Base-by-base conservation (phyloP, 2,797 vertebrate species). In the Anas bahamensis region DNA sequence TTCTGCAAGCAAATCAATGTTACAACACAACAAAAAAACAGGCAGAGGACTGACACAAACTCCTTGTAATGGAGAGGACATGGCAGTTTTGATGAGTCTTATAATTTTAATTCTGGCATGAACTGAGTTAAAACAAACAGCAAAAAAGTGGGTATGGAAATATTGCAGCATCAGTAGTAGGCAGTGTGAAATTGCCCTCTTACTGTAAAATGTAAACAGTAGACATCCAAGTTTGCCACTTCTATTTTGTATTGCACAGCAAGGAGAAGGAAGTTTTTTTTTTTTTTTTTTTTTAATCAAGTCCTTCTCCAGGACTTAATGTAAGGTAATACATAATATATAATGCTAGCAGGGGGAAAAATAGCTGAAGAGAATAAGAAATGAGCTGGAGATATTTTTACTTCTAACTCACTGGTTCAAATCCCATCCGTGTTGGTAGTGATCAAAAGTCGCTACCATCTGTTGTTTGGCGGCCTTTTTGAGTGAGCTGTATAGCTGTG, bases 101-200 rank as follows among this genome's bases (percentile, higher is more conserved):
- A 61, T 84, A 29, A 1, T 28, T 71, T 83, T 85, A 66, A 72
- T 87, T 83, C 55, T 77, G 82, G 73, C 42, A 11, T 10, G 46
- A 55, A 55, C 59, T 52, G 88, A 93, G 86, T 83, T 80, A 55
- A 91, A 94, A 83, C 70, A 73, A 86, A 71, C 16, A 23, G 63
- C 48, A 50, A 42, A 91, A 73, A 88, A 88, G 57, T 71, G 86
- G 61, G 28, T 53, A 83, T 83, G 73, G 86, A 95, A 94, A 94
- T 94, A 50, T 13, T 93, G 86, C 78, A 93, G 84, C 86, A 81
- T 77, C 75, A 56, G 75, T 61, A 86, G 94, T 66, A 87, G 95
- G 89, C 82, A 94, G 94, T 35, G 93, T 96, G 94, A 90, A 92
- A 65, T 83, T 95, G 84, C 86, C 91, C 84, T 91, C 78, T 81